Percentiles rank a stretch among this genome's conserved stretches.
Evolutionary conservation across 2,113 vertebrate genomes (phyloP).

Genomic region (Urocitellus parryii): DNA sequence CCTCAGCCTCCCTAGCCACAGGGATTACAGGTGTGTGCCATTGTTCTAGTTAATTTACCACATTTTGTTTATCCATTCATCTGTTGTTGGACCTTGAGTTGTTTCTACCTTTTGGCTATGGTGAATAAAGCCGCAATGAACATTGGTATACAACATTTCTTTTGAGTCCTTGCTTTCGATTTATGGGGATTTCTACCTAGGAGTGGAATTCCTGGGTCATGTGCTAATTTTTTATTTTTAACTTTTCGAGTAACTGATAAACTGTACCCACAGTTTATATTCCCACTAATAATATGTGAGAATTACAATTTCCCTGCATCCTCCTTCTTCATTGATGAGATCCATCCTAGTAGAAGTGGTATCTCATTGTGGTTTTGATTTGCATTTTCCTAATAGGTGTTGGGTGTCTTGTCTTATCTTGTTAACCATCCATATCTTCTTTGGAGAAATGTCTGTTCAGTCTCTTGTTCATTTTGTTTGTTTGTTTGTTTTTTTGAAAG

Average conservation of each 20-base stretch:
- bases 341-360: background rate
- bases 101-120: background rate
- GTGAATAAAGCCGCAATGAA: conserved; percentile 45
- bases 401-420: background rate
- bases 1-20: no score
- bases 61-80: conserved; percentile 32
- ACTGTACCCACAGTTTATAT: background rate
- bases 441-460: conserved; percentile 8
- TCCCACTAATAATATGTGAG: background rate
- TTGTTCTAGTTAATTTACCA: background rate
- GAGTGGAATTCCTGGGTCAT: conserved; percentile 26
- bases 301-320: background rate
- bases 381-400: background rate
- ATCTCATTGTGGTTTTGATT: background rate
- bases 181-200: background rate
- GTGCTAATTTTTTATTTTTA: conserved; percentile 20
- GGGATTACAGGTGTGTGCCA: no score
- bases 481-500: no score
- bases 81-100: background rate
- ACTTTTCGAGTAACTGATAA: background rate
- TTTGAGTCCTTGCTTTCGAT: background rate
- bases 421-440: background rate
- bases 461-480: background rate
- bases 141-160: background rate
- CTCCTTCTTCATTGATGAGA: background rate